Evolutionary conservation across 2,888 invertebrate species (phyloP).

Genomic region (Mythimna vitellina): DNA sequence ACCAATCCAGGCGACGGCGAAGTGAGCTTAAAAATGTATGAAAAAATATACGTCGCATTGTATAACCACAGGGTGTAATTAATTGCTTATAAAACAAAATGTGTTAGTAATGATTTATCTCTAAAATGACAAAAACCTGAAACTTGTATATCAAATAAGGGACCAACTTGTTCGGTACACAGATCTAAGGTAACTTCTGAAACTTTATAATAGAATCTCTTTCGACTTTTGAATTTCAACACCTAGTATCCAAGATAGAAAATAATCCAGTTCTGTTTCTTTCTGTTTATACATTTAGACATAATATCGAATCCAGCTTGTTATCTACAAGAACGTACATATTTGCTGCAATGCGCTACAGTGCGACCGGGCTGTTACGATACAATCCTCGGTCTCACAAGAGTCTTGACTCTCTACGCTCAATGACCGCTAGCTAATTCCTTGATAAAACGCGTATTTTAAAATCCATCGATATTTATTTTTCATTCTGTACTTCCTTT

Average conservation of each 20-base stretch:
- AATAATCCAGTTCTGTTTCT: not conserved
- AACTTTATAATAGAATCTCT: not conserved
- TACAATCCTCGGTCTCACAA: slow-evolving; percentile 26
- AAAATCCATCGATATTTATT: slow-evolving; percentile 6
- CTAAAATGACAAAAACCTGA: no score
- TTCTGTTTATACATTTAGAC: no score
- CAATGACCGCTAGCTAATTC: slow-evolving; percentile 8
- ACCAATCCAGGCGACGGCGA: no score
- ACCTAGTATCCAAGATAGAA: not conserved
- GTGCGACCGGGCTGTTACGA: slow-evolving; percentile 16
- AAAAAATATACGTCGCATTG: not conserved
- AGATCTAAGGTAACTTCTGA: no score
- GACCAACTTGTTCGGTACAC: no score
- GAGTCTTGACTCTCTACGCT: slow-evolving; percentile 8
- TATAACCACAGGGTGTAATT: not conserved
- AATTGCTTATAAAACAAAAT: not conserved
- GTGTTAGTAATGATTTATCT: no score
- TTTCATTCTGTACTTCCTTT: no score
- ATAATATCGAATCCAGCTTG: slow-evolving; percentile 34
- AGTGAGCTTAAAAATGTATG: not conserved
- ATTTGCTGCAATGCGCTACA: slow-evolving; percentile 46
- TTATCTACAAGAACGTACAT: slow-evolving; percentile 16
- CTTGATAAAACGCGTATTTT: not conserved
- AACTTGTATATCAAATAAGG: no score
- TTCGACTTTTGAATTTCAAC: not conserved